Percentiles rank a stretch among this genome's conserved stretches.
These are phyloP conservation scores for Ferrisia virgata DNA, from an alignment of 2,888 invertebrate genomes.

Conservation along the genomic window DNA sequence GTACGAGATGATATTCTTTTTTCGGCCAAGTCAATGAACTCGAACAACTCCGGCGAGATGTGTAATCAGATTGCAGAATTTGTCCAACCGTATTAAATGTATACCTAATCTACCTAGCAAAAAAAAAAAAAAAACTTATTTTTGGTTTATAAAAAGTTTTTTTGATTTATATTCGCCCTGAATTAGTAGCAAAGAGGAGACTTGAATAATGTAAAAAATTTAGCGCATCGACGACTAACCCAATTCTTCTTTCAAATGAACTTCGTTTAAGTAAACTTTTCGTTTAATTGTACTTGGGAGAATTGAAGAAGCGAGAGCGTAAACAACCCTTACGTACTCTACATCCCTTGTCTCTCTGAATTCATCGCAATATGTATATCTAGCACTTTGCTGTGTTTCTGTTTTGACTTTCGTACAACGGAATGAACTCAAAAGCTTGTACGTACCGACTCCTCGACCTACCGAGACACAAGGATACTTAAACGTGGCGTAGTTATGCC, in stretches of 20 bases:
- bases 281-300: constrained; percentile 9
- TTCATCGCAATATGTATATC: too few relatives aligned
- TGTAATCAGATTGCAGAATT: neutral
- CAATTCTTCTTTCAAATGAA: neutral
- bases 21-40: neutral
- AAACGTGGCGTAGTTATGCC: too few relatives aligned
- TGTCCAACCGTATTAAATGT: too few relatives aligned
- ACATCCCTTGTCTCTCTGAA: neutral
- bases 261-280: neutral
- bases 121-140: too few relatives aligned
- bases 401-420: too few relatives aligned
- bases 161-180: neutral
- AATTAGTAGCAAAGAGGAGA: neutral
- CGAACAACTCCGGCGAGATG: too few relatives aligned
- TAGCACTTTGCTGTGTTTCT: too few relatives aligned
- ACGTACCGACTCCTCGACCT: too few relatives aligned
- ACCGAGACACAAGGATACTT: too few relatives aligned
- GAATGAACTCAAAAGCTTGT: too few relatives aligned
- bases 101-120: too few relatives aligned
- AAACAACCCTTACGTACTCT: neutral
- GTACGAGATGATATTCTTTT: neutral
- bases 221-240: neutral
- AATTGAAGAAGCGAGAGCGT: constrained; percentile 9
- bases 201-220: neutral
- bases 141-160: neutral